A percentile compares a stretch with the other conserved stretches of the same genome.
These are phyloP conservation scores for Charina bottae DNA, from an alignment of 2,113 vertebrate genomes.

Conservation along the genomic window DNA sequence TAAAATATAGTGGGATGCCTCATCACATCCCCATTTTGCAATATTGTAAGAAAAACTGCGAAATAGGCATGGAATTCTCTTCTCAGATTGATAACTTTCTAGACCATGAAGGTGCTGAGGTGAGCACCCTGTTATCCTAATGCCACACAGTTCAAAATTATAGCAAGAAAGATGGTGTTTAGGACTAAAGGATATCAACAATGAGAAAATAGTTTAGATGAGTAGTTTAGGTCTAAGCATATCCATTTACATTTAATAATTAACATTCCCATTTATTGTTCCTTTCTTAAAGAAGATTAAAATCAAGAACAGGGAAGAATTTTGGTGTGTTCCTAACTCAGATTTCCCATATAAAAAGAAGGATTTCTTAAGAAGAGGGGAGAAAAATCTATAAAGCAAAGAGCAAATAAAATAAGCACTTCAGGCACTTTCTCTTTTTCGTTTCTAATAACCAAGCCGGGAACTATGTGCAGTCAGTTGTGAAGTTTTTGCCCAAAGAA, in stretches of 20 bases:
- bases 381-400: conserved; percentile 47
- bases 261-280: conserved; percentile 4
- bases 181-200: not conserved
- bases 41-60: not conserved
- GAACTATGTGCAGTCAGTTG: conserved; percentile 67
- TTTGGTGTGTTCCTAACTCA: accelerated
- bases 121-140: not conserved
- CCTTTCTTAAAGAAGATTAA: not conserved
- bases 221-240: not conserved
- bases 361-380: accelerated
- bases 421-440: conserved; percentile 61
- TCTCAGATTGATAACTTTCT: not conserved
- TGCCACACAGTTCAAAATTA: not conserved
- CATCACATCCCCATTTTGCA: not conserved
- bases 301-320: not conserved
- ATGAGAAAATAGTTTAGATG: not conserved
- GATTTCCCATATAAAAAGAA: not conserved
- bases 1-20: not conserved
- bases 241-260: not conserved
- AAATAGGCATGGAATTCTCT: conserved; percentile 20
- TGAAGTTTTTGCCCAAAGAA: conserved; percentile 70
- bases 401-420: conserved; percentile 62
- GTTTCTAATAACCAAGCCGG: conserved; percentile 65
- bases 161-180: conserved; percentile 14
- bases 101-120: not conserved